These are phyloP conservation scores for Thryonomys swinderianus DNA, from an alignment of 2,113 vertebrate genomes.

Conservation along the genomic window DNA sequence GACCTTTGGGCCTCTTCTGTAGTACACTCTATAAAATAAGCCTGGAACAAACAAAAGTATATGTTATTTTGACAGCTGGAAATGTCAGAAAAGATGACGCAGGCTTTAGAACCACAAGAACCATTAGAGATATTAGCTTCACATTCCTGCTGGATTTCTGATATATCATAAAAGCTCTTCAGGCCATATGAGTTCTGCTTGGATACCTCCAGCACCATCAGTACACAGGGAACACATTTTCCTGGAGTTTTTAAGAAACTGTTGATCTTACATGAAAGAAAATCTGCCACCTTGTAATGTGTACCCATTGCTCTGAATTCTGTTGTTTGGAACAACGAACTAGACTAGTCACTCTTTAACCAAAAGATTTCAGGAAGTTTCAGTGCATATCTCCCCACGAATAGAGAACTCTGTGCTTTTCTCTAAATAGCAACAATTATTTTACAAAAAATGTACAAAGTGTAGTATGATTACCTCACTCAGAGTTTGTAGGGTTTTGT, in stretches of 20 bases:
- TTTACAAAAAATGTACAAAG: constrained; percentile 33
- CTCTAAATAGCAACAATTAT: constrained; percentile 56
- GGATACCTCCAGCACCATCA: background rate
- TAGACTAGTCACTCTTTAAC: constrained; percentile 11
- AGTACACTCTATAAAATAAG: constrained; percentile 84
- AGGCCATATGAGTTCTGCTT: background rate
- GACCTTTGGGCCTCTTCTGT: constrained; percentile 85
- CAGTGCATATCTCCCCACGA: constrained; percentile 5
- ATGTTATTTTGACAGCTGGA: constrained; percentile 61
- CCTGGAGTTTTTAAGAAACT: constrained; percentile 14
- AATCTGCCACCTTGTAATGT: background rate
- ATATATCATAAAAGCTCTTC: background rate
- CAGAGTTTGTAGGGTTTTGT: constrained; percentile 84
- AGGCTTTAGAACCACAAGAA: constrained; percentile 12
- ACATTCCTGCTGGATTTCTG: background rate
- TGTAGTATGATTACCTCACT: constrained; percentile 84
- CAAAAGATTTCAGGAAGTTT: constrained; percentile 14
- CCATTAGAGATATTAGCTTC: background rate
- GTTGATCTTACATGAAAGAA: constrained; percentile 24
- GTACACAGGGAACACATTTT: background rate
- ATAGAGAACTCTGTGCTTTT: background rate
- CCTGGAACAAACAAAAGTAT: constrained; percentile 82
- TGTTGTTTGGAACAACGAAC: constrained; percentile 21
- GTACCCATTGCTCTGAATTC: background rate
- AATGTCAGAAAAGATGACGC: constrained; percentile 37